phyloP scores from a whole-genome alignment of 2,888 invertebrate species.

The Cephonodes hylas region DNA sequence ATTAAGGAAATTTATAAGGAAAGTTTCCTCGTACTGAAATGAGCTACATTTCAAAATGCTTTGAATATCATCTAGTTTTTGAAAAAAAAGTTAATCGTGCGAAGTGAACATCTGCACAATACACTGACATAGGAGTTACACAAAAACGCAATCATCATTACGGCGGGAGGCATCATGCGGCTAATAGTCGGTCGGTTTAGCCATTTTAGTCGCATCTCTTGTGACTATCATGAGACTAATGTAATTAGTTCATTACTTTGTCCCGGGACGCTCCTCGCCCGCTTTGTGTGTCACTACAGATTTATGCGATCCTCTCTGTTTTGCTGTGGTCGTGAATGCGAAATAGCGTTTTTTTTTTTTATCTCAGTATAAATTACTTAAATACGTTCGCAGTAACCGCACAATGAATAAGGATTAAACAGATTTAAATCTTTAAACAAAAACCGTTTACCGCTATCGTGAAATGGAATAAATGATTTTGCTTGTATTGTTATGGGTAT shows the following conservation, averaged over 20 bases:
- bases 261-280: constrained; percentile 53
- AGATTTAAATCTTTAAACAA: constrained; percentile 29
- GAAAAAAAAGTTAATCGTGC: not conserved
- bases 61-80: not conserved
- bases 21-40: no score
- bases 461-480: constrained; percentile 21
- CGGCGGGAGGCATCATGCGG: constrained; percentile 43
- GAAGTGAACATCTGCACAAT: not conserved
- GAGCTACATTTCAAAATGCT: no score
- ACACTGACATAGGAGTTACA: not conserved
- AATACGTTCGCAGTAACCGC: constrained; percentile 42
- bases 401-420: constrained; percentile 38
- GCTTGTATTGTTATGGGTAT: constrained; percentile 15
- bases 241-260: constrained; percentile 78
- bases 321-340: constrained; percentile 54
- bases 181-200: constrained; percentile 54
- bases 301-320: constrained; percentile 63
- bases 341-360: constrained; percentile 55
- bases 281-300: constrained; percentile 60
- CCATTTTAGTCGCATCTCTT: constrained; percentile 57
- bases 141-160: constrained; percentile 42
- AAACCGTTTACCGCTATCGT: constrained; percentile 13
- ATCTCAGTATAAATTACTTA: constrained; percentile 40
- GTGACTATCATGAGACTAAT: constrained; percentile 61
- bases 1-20: not conserved